Base-by-base conservation (phyloP, 2,113 vertebrate genomes). In the Raphicerus campestris region DNA sequence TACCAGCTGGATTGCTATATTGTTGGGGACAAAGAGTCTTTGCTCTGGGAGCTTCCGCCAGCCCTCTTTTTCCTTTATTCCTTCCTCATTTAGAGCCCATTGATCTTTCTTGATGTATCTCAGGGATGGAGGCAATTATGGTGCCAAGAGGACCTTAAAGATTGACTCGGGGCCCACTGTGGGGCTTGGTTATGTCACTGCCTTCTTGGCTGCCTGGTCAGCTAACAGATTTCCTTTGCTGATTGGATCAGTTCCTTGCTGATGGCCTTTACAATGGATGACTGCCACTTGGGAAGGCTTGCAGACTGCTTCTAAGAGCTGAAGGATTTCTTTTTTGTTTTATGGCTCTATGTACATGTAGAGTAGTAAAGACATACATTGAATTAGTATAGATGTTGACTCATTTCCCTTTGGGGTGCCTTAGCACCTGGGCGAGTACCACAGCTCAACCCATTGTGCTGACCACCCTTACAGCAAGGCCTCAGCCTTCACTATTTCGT, bases 171-270 rank as follows among this genome's bases (percentile, higher is more conserved):
- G 63, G n/a, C n/a, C 4, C 32, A 66, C n/a, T 35, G 63, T 35
- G 32, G n/a, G 17, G 9, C 63, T 70, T 0, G 0, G n/a, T 10
- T 70, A 0, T 70, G 4, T 35, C 9, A 0, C 63, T 70, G n/a
- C n/a, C 9, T 35, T 5, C 63, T 35, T 35, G n/a, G 63, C 9
- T 70, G 4, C 63, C 63, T 66, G 32, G 63, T 66, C 17, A 10
- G 63, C 63, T 16, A 66, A 10, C 17, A 35, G 63, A 66, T 66
- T 66, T 66, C 32, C 32, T 35, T 70, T 70, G n/a, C 63, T 35
- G 63, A 70, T 10, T 5, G n/a, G n/a, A 35, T 20, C 63, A 35
- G n/a, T 35, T 35, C n/a, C n/a, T 70, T 10, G 63, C n/a, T 10
- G 17, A 10, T 70, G n/a, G 63, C 63, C 63, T 66, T 35, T 20